These are phyloP conservation scores for Noctua fimbriata DNA, from an alignment of 2,888 invertebrate species.

Conservation along the genomic window DNA sequence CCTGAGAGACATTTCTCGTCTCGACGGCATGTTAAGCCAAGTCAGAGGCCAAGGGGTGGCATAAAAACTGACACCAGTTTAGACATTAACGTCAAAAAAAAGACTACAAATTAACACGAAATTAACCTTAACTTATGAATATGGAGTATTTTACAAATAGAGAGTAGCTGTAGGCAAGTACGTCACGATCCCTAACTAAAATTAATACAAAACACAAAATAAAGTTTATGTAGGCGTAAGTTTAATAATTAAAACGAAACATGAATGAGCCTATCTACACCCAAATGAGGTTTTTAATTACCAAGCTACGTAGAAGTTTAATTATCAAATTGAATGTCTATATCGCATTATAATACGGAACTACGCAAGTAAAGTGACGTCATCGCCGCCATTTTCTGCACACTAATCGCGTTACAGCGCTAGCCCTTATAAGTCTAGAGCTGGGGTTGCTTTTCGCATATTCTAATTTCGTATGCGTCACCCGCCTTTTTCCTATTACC, in stretches of 20 bases:
- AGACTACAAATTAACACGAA: not conserved
- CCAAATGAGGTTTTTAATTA: constrained; percentile 36
- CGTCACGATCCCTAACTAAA: not conserved
- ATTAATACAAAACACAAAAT: constrained; percentile 11
- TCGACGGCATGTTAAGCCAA: no score
- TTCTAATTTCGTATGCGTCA: constrained; percentile 46
- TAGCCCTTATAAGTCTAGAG: constrained; percentile 11
- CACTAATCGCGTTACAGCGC: constrained; percentile 8
- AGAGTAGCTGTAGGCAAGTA: not conserved
- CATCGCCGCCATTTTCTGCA: constrained; percentile 41
- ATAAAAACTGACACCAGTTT: no score
- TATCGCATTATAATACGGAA: constrained; percentile 26
- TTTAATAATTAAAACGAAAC: constrained; percentile 34
- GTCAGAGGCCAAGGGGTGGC: no score
- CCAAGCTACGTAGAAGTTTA: constrained; percentile 29
- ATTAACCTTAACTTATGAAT: not conserved
- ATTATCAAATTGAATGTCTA: constrained; percentile 51
- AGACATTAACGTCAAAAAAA: no score
- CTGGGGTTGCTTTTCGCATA: constrained; percentile 8
- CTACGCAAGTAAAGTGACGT: constrained; percentile 34
- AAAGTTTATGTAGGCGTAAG: not conserved
- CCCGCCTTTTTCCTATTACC: constrained; percentile 30
- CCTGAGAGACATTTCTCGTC: no score
- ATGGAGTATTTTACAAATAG: not conserved
- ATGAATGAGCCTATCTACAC: constrained; percentile 39